A percentile compares a stretch with the other conserved stretches of the same genome.
Evolutionary conservation across 1,140 invertebrate genomes (phyloP).

Genomic region (Lordiphosa collinella): DNA sequence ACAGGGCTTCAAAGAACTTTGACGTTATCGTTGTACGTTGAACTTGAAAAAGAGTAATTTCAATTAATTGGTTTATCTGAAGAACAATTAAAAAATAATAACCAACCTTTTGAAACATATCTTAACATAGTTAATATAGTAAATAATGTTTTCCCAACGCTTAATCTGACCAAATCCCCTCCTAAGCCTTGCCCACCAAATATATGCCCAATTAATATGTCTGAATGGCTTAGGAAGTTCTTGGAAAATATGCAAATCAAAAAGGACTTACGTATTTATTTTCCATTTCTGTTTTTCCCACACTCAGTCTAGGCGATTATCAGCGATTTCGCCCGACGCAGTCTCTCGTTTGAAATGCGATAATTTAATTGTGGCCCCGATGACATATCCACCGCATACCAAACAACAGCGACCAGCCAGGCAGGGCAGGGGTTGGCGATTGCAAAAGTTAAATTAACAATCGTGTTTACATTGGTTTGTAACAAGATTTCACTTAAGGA

Average conservation of each 20-base stretch:
- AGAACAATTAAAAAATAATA: no score
- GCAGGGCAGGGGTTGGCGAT: conserved; percentile 24
- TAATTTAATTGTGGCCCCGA: conserved; percentile 75
- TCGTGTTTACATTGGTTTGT: conserved; percentile 80
- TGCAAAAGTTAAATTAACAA: conserved; percentile 78
- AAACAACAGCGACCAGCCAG: conserved; percentile 5
- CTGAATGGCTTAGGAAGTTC: conserved; percentile 1
- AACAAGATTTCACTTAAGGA: conserved; percentile 80
- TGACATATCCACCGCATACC: conserved; percentile 48
- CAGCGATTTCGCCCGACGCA: neutral
- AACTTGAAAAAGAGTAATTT: no score
- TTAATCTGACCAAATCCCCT: neutral
- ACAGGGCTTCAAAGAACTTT: no score
- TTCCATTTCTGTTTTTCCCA: conserved; percentile 57
- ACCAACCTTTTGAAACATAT: neutral
- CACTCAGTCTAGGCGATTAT: conserved; percentile 40
- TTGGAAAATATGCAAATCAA: conserved; percentile 63
- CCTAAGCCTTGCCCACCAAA: neutral
- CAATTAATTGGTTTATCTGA: no score
- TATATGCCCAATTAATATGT: conserved; percentile 30
- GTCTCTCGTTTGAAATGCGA: conserved; percentile 67
- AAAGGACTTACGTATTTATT: conserved; percentile 31
- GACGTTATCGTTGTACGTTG: no score
- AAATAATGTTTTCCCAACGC: neutral
- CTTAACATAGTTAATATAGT: neutral